Percentiles rank a stretch among this genome's conserved stretches.
Evolutionary conservation across 2,888 invertebrate species (phyloP).

Genomic region (Oasisia sp.): DNA sequence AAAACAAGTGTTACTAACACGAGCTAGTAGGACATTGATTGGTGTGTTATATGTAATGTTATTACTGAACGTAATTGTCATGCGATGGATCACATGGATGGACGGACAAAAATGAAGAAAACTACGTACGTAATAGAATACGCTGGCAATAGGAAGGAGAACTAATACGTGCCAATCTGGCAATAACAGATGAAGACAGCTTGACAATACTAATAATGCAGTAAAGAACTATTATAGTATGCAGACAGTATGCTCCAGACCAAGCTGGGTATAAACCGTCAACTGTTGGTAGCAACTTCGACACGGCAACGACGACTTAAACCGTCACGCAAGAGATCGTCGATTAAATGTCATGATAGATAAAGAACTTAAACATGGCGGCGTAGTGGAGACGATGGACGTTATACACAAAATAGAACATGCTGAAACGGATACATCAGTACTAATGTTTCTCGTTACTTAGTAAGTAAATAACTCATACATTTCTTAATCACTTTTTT

Average conservation of each 20-base stretch:
- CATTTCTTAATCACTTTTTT: background rate
- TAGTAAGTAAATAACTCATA: background rate
- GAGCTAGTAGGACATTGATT: no score
- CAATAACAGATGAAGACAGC: background rate
- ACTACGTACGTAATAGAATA: background rate
- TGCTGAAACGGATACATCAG: background rate
- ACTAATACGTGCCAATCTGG: background rate
- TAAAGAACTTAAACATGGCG: background rate
- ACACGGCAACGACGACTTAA: no score
- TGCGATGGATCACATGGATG: background rate
- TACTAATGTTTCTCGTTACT: background rate
- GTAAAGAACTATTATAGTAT: background rate
- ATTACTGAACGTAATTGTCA: background rate
- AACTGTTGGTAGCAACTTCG: background rate
- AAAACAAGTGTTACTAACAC: background rate
- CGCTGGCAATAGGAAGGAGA: background rate
- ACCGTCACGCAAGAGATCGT: no score
- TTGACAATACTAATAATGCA: background rate
- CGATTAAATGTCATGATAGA: no score
- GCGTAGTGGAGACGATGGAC: background rate
- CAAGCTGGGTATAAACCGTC: background rate
- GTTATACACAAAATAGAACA: background rate
- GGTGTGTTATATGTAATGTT: background rate
- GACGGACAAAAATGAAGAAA: background rate
- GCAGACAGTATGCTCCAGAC: background rate